Percentiles rank a stretch among this genome's conserved stretches.
Conservation (phyloP, 2,888 invertebrate genomes). For the Melanotus villosus region DNA sequence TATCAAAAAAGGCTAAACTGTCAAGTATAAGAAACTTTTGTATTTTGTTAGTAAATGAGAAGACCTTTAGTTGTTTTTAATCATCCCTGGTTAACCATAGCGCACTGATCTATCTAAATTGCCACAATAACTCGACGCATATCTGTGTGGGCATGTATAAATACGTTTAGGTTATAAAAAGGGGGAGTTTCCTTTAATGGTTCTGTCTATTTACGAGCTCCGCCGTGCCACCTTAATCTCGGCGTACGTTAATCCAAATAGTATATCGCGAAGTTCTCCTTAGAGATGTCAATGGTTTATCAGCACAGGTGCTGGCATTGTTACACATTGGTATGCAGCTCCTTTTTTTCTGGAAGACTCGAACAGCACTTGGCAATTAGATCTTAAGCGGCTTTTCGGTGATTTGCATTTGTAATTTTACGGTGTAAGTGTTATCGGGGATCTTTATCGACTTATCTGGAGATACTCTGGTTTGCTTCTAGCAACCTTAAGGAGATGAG, state of each 20-base stretch:
- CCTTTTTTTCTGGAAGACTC: constrained; percentile 27
- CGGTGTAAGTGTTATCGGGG: constrained; percentile 30
- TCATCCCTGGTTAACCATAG: constrained; percentile 34
- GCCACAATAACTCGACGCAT: constrained; percentile 55
- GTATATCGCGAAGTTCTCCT: constrained; percentile 29
- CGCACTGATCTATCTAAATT: constrained; percentile 53
- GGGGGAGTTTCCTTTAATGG: constrained; percentile 53
- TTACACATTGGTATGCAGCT: constrained; percentile 43
- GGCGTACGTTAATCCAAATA: constrained; percentile 25
- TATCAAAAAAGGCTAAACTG: too few species aligned
- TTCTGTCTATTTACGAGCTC: constrained; percentile 50
- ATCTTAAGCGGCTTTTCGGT: constrained; percentile 45
- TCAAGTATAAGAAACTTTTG: too few species aligned
- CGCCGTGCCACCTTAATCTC: constrained; percentile 46
- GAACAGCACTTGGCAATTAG: constrained; percentile 48
- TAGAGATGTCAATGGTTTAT: constrained; percentile 40
- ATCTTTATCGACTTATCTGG: constrained; percentile 38
- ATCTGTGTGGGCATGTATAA: constrained; percentile 55
- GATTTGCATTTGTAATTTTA: constrained; percentile 45
- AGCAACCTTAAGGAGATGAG: constrained; percentile 20
- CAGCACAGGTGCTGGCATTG: constrained; percentile 45
- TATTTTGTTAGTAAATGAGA: too few species aligned
- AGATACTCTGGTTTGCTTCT: constrained; percentile 36
- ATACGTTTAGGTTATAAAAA: constrained; percentile 52
- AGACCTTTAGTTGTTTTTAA: too few species aligned